These are phyloP conservation scores for Wasmannia auropunctata DNA, from an alignment of 1,140 invertebrate species.

Conservation along the genomic window DNA sequence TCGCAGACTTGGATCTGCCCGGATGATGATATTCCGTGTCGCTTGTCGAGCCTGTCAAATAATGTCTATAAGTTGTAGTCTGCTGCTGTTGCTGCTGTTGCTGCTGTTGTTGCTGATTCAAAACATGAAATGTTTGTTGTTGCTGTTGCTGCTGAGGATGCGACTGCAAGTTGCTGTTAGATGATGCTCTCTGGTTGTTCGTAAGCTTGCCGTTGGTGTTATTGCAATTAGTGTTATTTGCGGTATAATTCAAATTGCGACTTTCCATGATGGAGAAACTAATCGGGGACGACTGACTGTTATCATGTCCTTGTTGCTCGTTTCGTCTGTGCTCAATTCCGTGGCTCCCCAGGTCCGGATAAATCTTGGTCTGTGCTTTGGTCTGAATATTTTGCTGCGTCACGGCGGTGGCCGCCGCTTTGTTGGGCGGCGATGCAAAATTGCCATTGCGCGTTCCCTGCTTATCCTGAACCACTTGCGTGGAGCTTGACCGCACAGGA, in stretches of 20 bases:
- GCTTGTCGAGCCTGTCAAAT: slow-evolving; percentile 86
- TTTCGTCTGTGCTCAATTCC: slow-evolving; percentile 86
- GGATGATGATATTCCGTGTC: slow-evolving; percentile 88
- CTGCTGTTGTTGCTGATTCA: slow-evolving; percentile 74
- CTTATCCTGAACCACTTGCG: slow-evolving; percentile 81
- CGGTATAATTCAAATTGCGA: slow-evolving; percentile 87
- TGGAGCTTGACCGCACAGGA: slow-evolving; percentile 66
- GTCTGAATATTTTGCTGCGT: slow-evolving; percentile 86
- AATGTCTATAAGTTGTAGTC: slow-evolving; percentile 87
- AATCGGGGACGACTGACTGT: slow-evolving; percentile 90
- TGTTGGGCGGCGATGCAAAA: slow-evolving; percentile 86
- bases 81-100: slow-evolving; percentile 77
- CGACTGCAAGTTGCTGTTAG: slow-evolving; percentile 78
- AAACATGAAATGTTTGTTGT: slow-evolving; percentile 79
- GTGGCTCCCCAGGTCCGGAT: slow-evolving; percentile 86
- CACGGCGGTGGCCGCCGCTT: slow-evolving; percentile 78
- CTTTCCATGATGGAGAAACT: slow-evolving; percentile 91
- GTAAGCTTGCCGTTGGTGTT: slow-evolving; percentile 77
- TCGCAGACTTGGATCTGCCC: slow-evolving; percentile 87
- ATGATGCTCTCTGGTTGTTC: slow-evolving; percentile 80
- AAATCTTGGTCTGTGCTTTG: slow-evolving; percentile 90
- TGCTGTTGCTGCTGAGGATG: slow-evolving; percentile 80
- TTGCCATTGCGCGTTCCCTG: slow-evolving; percentile 79
- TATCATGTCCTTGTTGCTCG: slow-evolving; percentile 85
- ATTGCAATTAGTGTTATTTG: slow-evolving; percentile 81